Conservation (phyloP, 1,140 invertebrate species). For the Pantala flavescens region DNA sequence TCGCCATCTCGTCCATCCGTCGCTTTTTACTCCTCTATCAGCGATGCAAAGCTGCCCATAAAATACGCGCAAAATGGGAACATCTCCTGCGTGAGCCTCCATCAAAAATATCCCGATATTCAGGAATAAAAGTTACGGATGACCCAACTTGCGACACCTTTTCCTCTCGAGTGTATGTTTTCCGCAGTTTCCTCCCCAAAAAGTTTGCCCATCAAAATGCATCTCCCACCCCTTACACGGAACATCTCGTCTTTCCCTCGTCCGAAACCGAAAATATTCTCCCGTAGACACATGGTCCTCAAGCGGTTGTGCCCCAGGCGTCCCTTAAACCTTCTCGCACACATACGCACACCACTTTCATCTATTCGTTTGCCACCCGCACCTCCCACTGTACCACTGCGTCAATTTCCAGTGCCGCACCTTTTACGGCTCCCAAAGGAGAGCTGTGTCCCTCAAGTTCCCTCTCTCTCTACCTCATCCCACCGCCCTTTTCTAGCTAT, state of each 20-base stretch:
- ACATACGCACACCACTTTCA: background rate
- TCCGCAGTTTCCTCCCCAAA: too few relatives aligned
- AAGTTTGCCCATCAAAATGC: too few relatives aligned
- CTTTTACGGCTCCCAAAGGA: background rate
- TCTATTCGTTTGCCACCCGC: background rate
- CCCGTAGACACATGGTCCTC: background rate
- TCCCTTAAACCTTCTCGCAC: background rate
- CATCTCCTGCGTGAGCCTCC: too few relatives aligned
- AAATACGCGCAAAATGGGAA: too few relatives aligned
- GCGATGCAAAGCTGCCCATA: too few relatives aligned
- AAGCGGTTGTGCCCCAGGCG: background rate
- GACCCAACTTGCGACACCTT: too few relatives aligned
- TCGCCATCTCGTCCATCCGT: too few relatives aligned
- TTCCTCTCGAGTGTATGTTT: too few relatives aligned
- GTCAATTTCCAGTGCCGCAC: background rate
- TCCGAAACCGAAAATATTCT: background rate
- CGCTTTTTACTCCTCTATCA: too few relatives aligned
- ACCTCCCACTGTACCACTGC: background rate
- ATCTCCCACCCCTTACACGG: too few relatives aligned
- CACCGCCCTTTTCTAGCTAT: background rate
- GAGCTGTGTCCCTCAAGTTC: background rate
- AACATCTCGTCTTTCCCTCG: background rate
- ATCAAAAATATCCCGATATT: too few relatives aligned
- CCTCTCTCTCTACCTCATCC: background rate
- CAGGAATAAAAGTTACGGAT: too few relatives aligned